Percentiles rank a stretch among this genome's conserved stretches.
Evolutionary conservation across 2,797 vertebrate genomes (phyloP).

Genomic region (Eutrigla gurnardus): DNA sequence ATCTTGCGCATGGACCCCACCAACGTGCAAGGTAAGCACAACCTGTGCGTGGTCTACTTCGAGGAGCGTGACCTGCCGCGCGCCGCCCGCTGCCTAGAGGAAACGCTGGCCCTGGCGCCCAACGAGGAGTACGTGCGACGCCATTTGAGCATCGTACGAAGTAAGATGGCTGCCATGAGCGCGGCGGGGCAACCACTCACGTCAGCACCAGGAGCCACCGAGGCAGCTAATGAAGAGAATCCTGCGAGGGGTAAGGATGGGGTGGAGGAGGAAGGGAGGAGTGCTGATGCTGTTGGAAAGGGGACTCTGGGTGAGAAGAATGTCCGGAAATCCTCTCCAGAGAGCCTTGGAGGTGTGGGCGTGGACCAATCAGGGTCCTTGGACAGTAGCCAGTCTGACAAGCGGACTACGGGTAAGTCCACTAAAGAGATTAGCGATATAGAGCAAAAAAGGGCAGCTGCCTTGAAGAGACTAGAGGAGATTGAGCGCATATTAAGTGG

Average conservation of each 20-base stretch:
- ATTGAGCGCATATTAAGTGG: constrained; percentile 98
- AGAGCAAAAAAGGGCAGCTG: constrained; percentile 96
- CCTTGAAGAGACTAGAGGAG: constrained; percentile 97
- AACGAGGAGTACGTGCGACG: constrained; percentile 96
- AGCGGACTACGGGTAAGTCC: constrained; percentile 90
- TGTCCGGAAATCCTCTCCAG: constrained; percentile 82
- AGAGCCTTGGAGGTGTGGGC: constrained; percentile 62
- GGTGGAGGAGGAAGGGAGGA: constrained; percentile 72
- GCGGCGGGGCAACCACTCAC: constrained; percentile 79
- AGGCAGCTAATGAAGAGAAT: constrained; percentile 37
- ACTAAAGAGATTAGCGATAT: constrained; percentile 96
- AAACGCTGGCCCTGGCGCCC: constrained; percentile 93
- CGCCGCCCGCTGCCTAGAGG: constrained; percentile 93
- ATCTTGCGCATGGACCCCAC: constrained; percentile 92
- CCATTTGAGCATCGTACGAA: constrained; percentile 93
- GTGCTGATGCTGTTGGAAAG: constrained; percentile 57
- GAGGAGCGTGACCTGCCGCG: constrained; percentile 93
- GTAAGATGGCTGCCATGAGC: constrained; percentile 91
- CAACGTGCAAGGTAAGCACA: constrained; percentile 98
- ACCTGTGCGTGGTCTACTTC: constrained; percentile 97
- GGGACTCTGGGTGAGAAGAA: constrained; percentile 82
- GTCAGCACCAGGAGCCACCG: constrained; percentile 62
- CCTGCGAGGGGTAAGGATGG: constrained; percentile 61
- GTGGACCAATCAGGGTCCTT: constrained; percentile 82
- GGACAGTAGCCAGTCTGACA: constrained; percentile 82